Percentiles rank a stretch among this genome's conserved stretches.
Evolutionary conservation across 2,797 vertebrate genomes (phyloP).

Genomic region (Anguilla obscura): DNA sequence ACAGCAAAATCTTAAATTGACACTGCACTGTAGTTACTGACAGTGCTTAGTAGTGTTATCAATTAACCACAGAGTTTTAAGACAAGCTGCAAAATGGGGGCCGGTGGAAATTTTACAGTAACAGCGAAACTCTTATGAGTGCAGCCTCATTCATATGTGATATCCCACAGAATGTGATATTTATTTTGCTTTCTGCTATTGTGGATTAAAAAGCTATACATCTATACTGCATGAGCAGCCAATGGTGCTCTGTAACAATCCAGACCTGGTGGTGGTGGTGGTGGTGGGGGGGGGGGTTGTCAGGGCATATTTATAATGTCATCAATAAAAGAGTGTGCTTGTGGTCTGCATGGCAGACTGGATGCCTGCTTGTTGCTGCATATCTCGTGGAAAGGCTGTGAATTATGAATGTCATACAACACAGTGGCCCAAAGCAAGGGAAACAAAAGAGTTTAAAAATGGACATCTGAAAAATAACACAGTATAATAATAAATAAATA

Average conservation of each 20-base stretch:
- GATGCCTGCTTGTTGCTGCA: background rate
- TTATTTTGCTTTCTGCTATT: background rate
- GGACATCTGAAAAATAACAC: background rate
- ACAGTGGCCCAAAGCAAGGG: background rate
- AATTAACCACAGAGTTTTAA: background rate
- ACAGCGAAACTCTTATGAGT: background rate
- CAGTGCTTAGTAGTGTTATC: background rate
- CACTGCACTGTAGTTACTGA: background rate
- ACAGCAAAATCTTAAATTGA: background rate
- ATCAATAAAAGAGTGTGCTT: slow-evolving; percentile 1
- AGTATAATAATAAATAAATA: background rate
- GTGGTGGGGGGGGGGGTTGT: background rate
- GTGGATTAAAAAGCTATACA: background rate
- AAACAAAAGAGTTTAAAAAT: background rate
- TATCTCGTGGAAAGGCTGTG: background rate
- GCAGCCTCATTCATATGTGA: background rate
- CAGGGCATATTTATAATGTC: background rate
- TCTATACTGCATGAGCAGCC: background rate
- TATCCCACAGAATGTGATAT: background rate
- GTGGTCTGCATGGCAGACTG: background rate
- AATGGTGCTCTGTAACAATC: background rate
- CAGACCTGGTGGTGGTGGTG: background rate
- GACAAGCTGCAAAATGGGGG: background rate
- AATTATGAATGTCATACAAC: slow-evolving; percentile 4
- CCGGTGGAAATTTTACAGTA: background rate